Base-by-base conservation (phyloP, 92 coral and sea anemone species). In the Muricea muricata region DNA sequence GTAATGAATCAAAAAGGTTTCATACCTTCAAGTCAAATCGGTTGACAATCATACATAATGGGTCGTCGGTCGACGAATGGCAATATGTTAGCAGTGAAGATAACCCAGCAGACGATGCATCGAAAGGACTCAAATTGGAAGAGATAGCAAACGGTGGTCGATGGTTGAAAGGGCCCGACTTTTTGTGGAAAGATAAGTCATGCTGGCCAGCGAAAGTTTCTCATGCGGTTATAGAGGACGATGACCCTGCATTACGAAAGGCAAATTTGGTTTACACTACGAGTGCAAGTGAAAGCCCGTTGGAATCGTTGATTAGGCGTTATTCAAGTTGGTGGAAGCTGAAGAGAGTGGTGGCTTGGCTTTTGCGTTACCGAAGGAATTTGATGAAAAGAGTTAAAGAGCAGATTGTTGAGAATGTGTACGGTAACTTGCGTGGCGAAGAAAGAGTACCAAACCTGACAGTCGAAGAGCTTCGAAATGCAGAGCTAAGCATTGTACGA, bases 151-250 rank as follows among this genome's bases (percentile, higher is more conserved):
- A 83, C 32, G 78, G 75, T 15, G 74, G 88, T 42, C 89, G 87
- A n/a, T 91, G 94, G 94, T 17, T 87, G 69, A 87, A 24, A 48
- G 94, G 86, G 7, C 91, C 91, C 11, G 42, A 71, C 60, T 90
- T 87, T 74, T 67, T 90, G 25, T 86, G 87, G 89, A 74, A 72
- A 41, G 79, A 63, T 20, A 82, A 90, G 39, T 54, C 61, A 23
- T 54, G 61, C 20, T 54, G 61, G 61, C 20, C 24, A 23, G 25
- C 25, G 61, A 54, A 54, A 54, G 25, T 23, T 23, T 23, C 61
- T 54, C 24, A 17, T 23, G 20, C 24, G 20, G 24, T n/a, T 23
- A 54, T 54, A 23, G 61, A n/a, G 25, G 61, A 54, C 61, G 61
- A 54, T 54, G 61, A 54, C 25, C 61, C 61, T 54, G 61, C 61